Percentiles rank a stretch among this genome's conserved stretches.
Evolutionary conservation across 2,113 vertebrate species (phyloP).

Genomic region (Channa argus): DNA sequence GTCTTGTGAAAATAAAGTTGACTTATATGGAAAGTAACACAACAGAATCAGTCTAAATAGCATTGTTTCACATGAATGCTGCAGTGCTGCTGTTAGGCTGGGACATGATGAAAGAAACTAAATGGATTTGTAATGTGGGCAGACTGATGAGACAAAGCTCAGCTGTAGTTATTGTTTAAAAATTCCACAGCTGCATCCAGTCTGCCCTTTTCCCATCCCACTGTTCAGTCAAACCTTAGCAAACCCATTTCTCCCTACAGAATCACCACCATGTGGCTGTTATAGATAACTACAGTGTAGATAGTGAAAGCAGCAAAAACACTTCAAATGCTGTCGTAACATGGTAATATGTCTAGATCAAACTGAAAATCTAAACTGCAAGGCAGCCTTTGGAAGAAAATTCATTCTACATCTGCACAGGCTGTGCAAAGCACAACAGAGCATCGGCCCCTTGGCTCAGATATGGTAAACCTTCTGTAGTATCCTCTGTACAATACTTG

Average conservation of each 20-base stretch:
- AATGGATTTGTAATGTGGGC: constrained; percentile 39
- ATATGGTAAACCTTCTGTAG: constrained; percentile 10
- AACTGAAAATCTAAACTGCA: background rate
- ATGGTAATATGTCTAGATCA: background rate
- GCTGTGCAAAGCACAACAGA: background rate
- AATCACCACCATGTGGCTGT: background rate
- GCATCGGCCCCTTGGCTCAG: background rate
- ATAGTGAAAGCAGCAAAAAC: background rate
- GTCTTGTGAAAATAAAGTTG: background rate
- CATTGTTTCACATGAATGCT: constrained; percentile 21
- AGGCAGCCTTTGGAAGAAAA: background rate
- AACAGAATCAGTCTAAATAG: background rate
- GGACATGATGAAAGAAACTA: constrained; percentile 24
- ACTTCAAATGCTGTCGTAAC: background rate
- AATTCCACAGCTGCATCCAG: constrained; percentile 13
- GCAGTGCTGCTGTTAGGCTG: background rate
- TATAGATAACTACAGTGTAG: background rate
- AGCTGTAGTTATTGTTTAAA: constrained; percentile 29
- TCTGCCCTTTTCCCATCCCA: background rate
- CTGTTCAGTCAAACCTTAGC: constrained; percentile 4
- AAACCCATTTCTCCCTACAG: background rate
- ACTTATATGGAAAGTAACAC: background rate
- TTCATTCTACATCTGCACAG: background rate
- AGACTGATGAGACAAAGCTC: constrained; percentile 42
- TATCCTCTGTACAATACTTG: background rate